Percentiles rank a stretch among this genome's conserved stretches.
phyloP scores from a whole-genome alignment of 2,888 invertebrate genomes.

The Aporophyla nigra region DNA sequence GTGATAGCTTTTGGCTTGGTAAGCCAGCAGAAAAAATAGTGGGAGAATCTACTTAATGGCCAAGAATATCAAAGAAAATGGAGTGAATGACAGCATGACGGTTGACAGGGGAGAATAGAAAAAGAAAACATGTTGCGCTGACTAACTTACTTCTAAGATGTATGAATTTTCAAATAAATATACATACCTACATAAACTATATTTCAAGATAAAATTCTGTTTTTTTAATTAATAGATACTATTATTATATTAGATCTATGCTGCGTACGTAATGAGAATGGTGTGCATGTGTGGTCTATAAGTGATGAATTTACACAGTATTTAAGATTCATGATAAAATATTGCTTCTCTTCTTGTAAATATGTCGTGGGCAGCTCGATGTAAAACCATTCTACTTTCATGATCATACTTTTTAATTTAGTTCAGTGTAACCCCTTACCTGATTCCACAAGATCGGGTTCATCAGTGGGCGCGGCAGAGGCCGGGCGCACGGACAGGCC shows the following conservation, averaged over 20 bases:
- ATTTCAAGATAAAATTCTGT: too few relatives aligned
- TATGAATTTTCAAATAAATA: too few relatives aligned
- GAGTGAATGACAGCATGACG: background rate
- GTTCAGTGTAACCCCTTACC: conserved; percentile 67
- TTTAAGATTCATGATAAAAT: background rate
- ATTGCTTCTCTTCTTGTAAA: too few relatives aligned
- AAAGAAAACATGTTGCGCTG: too few relatives aligned
- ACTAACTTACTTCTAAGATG: too few relatives aligned
- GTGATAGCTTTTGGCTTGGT: background rate
- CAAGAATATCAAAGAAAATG: background rate
- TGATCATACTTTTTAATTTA: background rate
- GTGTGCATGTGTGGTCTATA: background rate
- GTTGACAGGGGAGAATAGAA: background rate
- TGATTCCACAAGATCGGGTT: conserved; percentile 81
- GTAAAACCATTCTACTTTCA: background rate
- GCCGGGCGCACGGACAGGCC: conserved; percentile 72
- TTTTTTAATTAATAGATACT: too few relatives aligned
- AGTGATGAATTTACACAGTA: background rate
- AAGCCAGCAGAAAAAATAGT: background rate
- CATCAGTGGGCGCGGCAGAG: conserved; percentile 83
- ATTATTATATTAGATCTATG: too few relatives aligned
- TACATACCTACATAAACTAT: too few relatives aligned
- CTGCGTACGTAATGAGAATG: too few relatives aligned
- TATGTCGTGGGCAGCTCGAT: background rate
- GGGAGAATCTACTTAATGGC: background rate